Evolutionary conservation across 1,140 invertebrate species (phyloP).

Genomic region (Ectropis grisescens): DNA sequence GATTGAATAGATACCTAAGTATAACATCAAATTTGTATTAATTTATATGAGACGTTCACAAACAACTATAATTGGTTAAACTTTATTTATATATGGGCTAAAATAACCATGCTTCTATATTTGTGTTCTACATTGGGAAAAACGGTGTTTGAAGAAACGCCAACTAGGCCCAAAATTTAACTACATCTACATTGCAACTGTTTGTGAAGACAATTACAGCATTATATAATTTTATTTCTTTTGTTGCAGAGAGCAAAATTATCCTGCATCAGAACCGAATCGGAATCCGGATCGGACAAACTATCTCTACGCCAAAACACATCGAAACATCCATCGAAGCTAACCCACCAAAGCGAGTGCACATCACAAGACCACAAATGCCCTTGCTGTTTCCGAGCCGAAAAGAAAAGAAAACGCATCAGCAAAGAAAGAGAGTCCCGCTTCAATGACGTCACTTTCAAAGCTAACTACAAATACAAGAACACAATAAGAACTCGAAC

Average conservation of each 20-base stretch:
- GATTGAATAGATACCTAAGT: too few species aligned
- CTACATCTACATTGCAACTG: too few species aligned
- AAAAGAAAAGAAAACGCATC: slow-evolving; percentile 34
- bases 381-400: slow-evolving; percentile 50
- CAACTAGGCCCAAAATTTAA: too few species aligned
- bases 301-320: slow-evolving; percentile 46
- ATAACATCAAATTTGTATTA: too few species aligned
- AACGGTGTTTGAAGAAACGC: too few species aligned
- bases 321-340: slow-evolving; percentile 47
- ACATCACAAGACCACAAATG: slow-evolving; percentile 47
- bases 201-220: too few species aligned
- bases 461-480: slow-evolving; percentile 49
- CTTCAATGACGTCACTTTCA: slow-evolving; percentile 55
- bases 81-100: too few species aligned
- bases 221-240: too few species aligned
- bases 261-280: slow-evolving; percentile 59
- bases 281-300: slow-evolving; percentile 55
- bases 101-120: too few species aligned
- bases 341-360: slow-evolving; percentile 41
- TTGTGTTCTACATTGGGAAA: too few species aligned
- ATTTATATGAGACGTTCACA: too few species aligned
- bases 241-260: slow-evolving; percentile 60
- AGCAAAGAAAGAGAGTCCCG: slow-evolving; percentile 49
- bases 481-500: slow-evolving; percentile 39
- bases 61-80: too few species aligned